These are phyloP conservation scores for Otus scops DNA, from an alignment of 2,797 vertebrate genomes.

Conservation along the genomic window DNA sequence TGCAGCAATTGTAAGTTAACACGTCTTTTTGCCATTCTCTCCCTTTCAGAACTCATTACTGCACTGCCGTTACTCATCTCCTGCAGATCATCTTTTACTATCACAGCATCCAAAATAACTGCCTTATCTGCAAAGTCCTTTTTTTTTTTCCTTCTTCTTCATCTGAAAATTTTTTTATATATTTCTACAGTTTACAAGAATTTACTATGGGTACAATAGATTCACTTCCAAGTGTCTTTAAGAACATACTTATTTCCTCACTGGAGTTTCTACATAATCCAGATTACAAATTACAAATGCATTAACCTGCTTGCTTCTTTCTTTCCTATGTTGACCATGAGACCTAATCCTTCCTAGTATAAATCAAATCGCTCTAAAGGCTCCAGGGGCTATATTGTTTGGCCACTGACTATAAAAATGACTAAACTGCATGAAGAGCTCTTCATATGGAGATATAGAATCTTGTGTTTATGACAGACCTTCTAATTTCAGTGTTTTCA, in stretches of 20 bases:
- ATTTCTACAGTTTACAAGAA: not conserved
- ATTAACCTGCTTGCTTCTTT: not conserved
- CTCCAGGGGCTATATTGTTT: not conserved
- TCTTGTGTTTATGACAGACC: not conserved
- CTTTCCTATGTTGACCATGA: not conserved
- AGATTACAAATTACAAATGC: not conserved
- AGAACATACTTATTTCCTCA: not conserved
- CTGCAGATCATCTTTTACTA: not conserved
- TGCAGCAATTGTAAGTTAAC: not conserved
- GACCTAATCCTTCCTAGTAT: not conserved
- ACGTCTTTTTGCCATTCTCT: not conserved
- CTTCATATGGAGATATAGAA: not conserved
- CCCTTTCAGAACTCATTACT: not conserved
- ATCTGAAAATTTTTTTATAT: not conserved
- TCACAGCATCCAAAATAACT: not conserved
- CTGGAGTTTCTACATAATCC: not conserved
- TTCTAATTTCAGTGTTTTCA: not conserved
- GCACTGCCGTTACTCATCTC: not conserved
- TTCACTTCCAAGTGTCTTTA: not conserved
- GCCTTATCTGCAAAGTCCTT: not conserved
- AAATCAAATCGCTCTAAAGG: not conserved
- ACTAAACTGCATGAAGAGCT: not conserved
- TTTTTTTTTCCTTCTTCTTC: not conserved
- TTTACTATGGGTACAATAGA: not conserved
- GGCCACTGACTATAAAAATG: not conserved